Conservation (phyloP, 1,140 invertebrate species). For the Lithobius niger region DNA sequence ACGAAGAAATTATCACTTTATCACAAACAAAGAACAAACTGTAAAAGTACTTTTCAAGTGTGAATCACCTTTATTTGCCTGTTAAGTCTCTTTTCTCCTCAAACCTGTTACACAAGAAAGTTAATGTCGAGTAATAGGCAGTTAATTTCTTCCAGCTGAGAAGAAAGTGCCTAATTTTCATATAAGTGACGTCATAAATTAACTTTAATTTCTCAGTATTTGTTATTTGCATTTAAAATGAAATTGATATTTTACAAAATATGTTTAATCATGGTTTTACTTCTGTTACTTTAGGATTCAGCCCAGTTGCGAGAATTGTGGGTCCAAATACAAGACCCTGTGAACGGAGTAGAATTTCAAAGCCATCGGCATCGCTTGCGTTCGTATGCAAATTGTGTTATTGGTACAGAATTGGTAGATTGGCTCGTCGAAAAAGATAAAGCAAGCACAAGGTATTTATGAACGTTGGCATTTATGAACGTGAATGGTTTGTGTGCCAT, state of each 20-base stretch:
- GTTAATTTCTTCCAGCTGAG: too few species aligned
- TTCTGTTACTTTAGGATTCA: slow-evolving; percentile 47
- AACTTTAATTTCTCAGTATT: too few species aligned
- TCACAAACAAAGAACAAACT: too few species aligned
- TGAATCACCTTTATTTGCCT: too few species aligned
- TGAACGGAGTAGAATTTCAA: slow-evolving; percentile 43
- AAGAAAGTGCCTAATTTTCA: too few species aligned
- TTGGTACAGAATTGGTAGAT: slow-evolving; percentile 57
- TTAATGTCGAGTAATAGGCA: too few species aligned
- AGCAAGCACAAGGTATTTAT: slow-evolving; percentile 39
- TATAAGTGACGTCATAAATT: too few species aligned
- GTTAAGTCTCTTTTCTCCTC: too few species aligned
- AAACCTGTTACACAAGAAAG: too few species aligned
- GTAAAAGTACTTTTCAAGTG: too few species aligned
- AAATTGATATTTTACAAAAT: background rate
- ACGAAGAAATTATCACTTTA: too few species aligned
- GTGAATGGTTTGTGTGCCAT: background rate
- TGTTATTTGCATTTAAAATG: too few species aligned
- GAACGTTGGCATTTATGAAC: slow-evolving; percentile 8
- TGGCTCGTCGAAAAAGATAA: slow-evolving; percentile 60
- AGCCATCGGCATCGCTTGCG: slow-evolving; percentile 49
- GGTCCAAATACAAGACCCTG: slow-evolving; percentile 50
- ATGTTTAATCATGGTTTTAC: background rate
- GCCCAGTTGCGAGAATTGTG: slow-evolving; percentile 54
- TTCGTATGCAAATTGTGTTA: slow-evolving; percentile 50